These are phyloP conservation scores for Syritta pipiens DNA, from an alignment of 2,888 invertebrate genomes.

Conservation along the genomic window DNA sequence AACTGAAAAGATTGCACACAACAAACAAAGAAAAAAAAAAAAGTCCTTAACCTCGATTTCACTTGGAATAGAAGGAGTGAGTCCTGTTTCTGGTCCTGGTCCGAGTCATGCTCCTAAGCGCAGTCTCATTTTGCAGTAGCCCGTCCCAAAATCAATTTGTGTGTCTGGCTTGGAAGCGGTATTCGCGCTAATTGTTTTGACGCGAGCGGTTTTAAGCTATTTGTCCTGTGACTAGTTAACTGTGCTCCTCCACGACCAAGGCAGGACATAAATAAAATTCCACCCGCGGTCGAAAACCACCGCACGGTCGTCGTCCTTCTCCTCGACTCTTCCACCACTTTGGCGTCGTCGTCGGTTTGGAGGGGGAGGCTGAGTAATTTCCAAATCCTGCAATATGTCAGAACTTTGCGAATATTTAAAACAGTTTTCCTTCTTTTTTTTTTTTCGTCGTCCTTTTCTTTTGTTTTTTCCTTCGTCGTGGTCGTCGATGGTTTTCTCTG, in stretches of 20 bases:
- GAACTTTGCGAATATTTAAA: conserved; percentile 65
- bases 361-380: conserved; percentile 51
- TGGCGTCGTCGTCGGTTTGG: neutral
- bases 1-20: neutral
- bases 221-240: conserved; percentile 56
- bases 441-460: too few relatives aligned
- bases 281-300: conserved; percentile 30
- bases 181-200: conserved; percentile 68
- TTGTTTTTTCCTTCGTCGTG: too few relatives aligned
- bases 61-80: neutral
- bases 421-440: conserved; percentile 24
- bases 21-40: too few relatives aligned
- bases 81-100: neutral
- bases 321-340: neutral
- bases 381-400: conserved; percentile 69
- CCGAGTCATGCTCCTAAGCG: too few relatives aligned
- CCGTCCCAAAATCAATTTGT: conserved; percentile 68
- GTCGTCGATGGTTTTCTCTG: too few relatives aligned
- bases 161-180: conserved; percentile 59
- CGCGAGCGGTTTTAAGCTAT: conserved; percentile 61
- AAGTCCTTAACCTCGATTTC: conserved; percentile 50
- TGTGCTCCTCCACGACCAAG: conserved; percentile 13
- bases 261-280: conserved; percentile 57
- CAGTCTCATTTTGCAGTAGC: too few relatives aligned
- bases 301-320: conserved; percentile 1